Evolutionary conservation across 2,113 vertebrate genomes (phyloP).

Genomic region (Mohoua ochrocephala): DNA sequence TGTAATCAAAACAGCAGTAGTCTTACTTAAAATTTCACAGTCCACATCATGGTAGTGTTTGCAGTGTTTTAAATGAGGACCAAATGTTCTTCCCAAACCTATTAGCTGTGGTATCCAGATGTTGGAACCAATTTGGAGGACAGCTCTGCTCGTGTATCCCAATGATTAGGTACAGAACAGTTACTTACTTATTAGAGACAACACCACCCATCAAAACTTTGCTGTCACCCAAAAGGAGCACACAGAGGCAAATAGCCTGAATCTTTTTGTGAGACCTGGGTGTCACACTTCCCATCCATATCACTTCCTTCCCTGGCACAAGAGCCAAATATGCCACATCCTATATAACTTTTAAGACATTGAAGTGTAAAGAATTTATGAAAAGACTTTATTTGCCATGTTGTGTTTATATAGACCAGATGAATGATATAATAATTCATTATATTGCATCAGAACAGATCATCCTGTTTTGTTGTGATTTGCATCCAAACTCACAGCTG

Average conservation of each 20-base stretch:
- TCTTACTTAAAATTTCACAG: constrained; percentile 66
- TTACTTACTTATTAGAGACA: background rate
- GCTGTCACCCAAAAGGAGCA: background rate
- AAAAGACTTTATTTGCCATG: background rate
- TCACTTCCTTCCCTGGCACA: background rate
- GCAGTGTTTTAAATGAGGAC: constrained; percentile 62
- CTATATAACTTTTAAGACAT: background rate
- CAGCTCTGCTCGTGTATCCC: constrained; percentile 5
- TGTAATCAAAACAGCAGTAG: constrained; percentile 65
- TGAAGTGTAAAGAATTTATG: background rate
- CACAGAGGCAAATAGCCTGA: background rate
- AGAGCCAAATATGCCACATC: background rate
- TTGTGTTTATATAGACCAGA: background rate
- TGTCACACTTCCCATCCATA: background rate
- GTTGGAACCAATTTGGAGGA: constrained; percentile 60
- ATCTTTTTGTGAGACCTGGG: background rate
- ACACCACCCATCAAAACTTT: background rate
- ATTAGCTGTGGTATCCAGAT: constrained; percentile 65
- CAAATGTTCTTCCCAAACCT: constrained; percentile 57
- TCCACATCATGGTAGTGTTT: constrained; percentile 47
- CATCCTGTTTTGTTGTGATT: background rate
- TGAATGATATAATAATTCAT: constrained; percentile 27
- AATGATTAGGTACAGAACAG: background rate
- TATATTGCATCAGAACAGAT: constrained; percentile 25
- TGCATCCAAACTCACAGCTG: constrained; percentile 37